Evolutionary conservation across 1,140 invertebrate genomes (phyloP).

Genomic region (Odontomachus brunneus): DNA sequence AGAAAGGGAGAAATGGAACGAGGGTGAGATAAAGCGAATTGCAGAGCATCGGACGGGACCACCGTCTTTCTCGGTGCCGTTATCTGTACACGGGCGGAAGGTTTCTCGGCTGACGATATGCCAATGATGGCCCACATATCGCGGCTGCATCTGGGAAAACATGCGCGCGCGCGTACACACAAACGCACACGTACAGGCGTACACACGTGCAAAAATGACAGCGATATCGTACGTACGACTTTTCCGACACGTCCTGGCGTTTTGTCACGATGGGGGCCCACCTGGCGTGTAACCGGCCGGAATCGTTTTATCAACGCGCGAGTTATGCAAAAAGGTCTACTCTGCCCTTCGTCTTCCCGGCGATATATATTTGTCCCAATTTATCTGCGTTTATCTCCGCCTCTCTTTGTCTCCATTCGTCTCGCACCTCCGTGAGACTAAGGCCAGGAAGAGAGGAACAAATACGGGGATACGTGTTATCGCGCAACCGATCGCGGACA

Average conservation of each 20-base stretch:
- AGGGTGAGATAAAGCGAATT: constrained; percentile 30
- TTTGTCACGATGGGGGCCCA: constrained; percentile 69
- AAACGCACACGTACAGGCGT: too few relatives aligned
- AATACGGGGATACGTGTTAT: constrained; percentile 51
- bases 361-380: constrained; percentile 68
- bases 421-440: not conserved
- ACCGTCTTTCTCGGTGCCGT: not conserved
- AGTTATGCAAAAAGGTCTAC: constrained; percentile 69
- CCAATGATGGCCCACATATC: constrained; percentile 53
- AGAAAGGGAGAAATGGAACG: too few relatives aligned
- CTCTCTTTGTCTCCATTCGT: constrained; percentile 58
- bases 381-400: constrained; percentile 56
- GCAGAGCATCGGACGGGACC: constrained; percentile 18
- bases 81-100: constrained; percentile 33
- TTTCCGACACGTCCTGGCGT: constrained; percentile 66
- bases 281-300: constrained; percentile 50
- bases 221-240: constrained; percentile 48
- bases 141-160: constrained; percentile 37
- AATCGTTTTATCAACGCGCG: constrained; percentile 66
- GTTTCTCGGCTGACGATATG: constrained; percentile 46
- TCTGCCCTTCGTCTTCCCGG: constrained; percentile 14
- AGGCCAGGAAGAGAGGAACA: not conserved
- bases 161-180: not conserved
- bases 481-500: constrained; percentile 17
- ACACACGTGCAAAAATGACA: constrained; percentile 19